phyloP scores from a whole-genome alignment of 2,797 vertebrate species.

The Limnodromus scolopaceus region DNA sequence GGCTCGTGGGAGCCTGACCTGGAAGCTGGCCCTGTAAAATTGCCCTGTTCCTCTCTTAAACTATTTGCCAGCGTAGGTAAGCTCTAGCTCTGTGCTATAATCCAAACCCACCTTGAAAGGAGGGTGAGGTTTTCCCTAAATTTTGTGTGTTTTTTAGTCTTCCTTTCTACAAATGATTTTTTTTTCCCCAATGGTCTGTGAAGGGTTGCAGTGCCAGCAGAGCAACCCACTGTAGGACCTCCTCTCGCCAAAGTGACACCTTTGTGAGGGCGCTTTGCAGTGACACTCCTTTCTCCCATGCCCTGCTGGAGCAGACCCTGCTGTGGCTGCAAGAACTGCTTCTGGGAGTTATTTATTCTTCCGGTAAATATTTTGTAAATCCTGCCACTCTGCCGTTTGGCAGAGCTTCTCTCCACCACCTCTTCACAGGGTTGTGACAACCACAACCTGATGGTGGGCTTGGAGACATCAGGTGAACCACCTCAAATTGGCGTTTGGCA shows the following conservation, averaged over 20 bases:
- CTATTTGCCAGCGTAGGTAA: neutral
- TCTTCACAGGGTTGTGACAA: neutral
- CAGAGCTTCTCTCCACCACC: neutral
- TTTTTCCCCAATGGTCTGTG: neutral
- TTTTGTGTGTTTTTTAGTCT: neutral
- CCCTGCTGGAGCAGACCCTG: neutral
- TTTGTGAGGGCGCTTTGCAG: neutral
- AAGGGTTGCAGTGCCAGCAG: neutral
- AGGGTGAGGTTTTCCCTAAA: neutral
- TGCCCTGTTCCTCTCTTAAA: accelerated
- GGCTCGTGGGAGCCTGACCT: neutral
- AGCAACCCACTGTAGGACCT: neutral
- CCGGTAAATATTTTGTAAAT: neutral
- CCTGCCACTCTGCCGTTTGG: neutral
- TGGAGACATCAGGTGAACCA: neutral
- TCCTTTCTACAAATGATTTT: neutral
- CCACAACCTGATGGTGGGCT: accelerated
- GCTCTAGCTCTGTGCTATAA: accelerated
- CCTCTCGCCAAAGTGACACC: accelerated
- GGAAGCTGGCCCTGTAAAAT: neutral
- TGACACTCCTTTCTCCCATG: neutral
- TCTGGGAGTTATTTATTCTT: constrained; percentile 12
- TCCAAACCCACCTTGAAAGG: neutral
- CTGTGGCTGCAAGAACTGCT: neutral
- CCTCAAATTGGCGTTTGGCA: neutral